Evolutionary conservation across 2,888 invertebrate genomes (phyloP).

Genomic region (Lysandra coridon): DNA sequence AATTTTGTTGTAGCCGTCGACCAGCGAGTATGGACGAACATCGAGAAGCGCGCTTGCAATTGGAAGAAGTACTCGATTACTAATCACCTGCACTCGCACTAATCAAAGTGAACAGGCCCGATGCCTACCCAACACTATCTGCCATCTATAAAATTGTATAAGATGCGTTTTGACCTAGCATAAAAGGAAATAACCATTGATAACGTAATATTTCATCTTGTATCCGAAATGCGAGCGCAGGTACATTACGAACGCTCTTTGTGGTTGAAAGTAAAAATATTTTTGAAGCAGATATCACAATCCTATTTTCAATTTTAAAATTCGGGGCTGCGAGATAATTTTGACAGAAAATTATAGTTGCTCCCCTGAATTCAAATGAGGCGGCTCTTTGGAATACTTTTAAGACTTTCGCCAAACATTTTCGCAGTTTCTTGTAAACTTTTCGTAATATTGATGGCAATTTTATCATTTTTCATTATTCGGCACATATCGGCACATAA

Average conservation of each 20-base stretch:
- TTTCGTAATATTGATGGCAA: background rate
- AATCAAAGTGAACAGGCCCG: too few species aligned
- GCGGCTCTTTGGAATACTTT: background rate
- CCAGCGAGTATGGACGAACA: too few species aligned
- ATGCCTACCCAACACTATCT: too few species aligned
- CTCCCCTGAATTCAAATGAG: conserved; percentile 3
- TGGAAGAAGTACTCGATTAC: too few species aligned
- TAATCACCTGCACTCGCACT: too few species aligned
- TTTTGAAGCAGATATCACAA: background rate
- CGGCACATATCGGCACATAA: too few species aligned
- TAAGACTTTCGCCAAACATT: background rate
- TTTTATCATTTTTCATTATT: background rate
- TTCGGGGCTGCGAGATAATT: conserved; percentile 5
- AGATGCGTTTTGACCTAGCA: too few species aligned
- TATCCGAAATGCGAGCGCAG: background rate
- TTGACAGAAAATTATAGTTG: conserved; percentile 7
- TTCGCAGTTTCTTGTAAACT: background rate
- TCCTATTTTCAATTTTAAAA: conserved; percentile 22
- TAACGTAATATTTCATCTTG: background rate
- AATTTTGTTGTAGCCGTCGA: too few species aligned
- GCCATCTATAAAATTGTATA: too few species aligned
- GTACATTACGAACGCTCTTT: background rate
- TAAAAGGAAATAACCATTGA: background rate
- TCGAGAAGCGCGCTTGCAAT: too few species aligned
- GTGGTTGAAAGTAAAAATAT: background rate